Evolutionary conservation across 1,140 invertebrate species (phyloP).

Genomic region (Papilio machaon): DNA sequence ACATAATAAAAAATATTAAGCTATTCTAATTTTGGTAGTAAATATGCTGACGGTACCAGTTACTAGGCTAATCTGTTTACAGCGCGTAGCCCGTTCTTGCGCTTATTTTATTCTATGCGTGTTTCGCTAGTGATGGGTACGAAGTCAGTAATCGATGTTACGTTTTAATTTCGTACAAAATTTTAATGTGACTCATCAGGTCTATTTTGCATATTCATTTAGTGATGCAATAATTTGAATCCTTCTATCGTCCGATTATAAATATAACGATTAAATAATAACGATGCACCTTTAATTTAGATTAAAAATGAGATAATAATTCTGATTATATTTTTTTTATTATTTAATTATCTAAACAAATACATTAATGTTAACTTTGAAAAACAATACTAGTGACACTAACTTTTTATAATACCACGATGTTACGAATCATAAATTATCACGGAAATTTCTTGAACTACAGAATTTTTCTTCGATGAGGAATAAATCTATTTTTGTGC

Average conservation of each 20-base stretch:
- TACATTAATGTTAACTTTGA: background rate
- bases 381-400: too few relatives aligned
- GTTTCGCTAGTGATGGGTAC: constrained; percentile 24
- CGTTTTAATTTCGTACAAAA: constrained; percentile 14
- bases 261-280: background rate
- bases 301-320: background rate
- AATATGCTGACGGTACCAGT: constrained; percentile 47
- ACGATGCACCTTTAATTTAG: background rate
- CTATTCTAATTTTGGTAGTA: background rate
- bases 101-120: constrained; percentile 43
- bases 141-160: constrained; percentile 9
- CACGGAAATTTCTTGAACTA: too few relatives aligned
- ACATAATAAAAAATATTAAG: background rate
- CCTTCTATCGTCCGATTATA: background rate
- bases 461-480: background rate
- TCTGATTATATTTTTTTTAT: background rate
- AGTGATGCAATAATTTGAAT: background rate
- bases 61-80: constrained; percentile 59
- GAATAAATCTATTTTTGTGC: too few relatives aligned
- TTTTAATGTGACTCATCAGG: background rate
- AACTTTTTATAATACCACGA: too few relatives aligned
- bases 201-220: background rate
- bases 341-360: background rate
- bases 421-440: too few relatives aligned
- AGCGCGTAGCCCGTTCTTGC: constrained; percentile 47